Evolutionary conservation across 2,888 invertebrate genomes (phyloP), one percentile per base, ranked within the genome.

Genomic region (Hanleya hanleyi): DNA sequence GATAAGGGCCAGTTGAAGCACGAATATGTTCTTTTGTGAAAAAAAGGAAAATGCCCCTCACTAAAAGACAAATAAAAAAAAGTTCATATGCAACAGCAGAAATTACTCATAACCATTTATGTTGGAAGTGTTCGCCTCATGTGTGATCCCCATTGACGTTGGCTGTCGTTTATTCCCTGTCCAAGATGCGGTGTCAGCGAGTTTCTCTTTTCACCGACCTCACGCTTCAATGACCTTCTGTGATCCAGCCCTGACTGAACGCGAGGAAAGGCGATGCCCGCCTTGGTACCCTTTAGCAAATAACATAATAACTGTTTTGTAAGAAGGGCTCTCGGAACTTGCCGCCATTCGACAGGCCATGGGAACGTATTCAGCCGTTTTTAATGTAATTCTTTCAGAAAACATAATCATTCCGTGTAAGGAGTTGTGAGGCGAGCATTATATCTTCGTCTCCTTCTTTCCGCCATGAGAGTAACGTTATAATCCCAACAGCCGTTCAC

Each of bases 261-360:
- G 26, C 32, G 32, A 4, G 15, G 22, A 22, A 57, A 57, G 32
- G 57, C 26, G 57, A 57, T 29, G 57, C 57, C 32, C 57, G 22
- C 32, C 22, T 22, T 29, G 57, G 32, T 29, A 57, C 57, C 57
- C 57, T 57, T 57, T 26, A 57, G 57, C 57, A 57, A 57, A 57
- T 7, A 57, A 57, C 57, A 29, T 57, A 57, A 57, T 57, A 57
- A 57, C 57, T 57, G 26, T 57, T 57, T 57, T 57, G 57, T 57
- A 57, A 29, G 26, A 57, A 29, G 57, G 32, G 47, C 47, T 47
- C 47, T 47, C 47, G 1, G 22, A 47, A 47, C 3, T 18, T 18
- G n/a, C n/a, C 22, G 57, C 15, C 22, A 57, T 29, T 22, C 57
- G 57, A 57, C 22, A 57, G 32, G 57, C 57, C 57, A 22, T 22